Evolutionary conservation across 2,888 invertebrate genomes (phyloP), one percentile per base, ranked within the genome.

Genomic region (Ecliptopera silaceata): DNA sequence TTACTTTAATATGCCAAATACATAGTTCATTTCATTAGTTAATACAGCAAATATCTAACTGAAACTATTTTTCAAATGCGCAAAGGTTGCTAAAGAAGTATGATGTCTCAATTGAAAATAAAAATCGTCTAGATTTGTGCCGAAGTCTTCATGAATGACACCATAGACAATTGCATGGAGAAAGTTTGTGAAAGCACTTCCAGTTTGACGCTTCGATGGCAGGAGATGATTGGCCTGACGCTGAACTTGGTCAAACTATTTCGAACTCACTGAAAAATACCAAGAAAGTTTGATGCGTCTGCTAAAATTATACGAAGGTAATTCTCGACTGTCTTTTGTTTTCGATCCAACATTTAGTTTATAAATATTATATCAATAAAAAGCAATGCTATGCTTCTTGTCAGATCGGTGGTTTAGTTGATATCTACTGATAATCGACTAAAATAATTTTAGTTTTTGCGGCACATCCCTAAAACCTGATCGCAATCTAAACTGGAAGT

Each of bases 131-230:
- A 22, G 6, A 22, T 45, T 22, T 45, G 8, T 36, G 11, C 29
- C 39, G n/a, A 22, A 12, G 31, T 44, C 48, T 17, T 44, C 39
- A 49, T 52, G 43, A 56, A 56, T 46, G 45, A 55, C 52, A 53
- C 46, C 50, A 63, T 56, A 60, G 56, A 65, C 70, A 62, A 72
- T 73, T 73, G 75, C 59, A 48, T 57, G 54, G 74, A 70, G 78
- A 78, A 79, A 79, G 78, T 74, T 58, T 68, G 77, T 70, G 77
- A 75, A 78, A 78, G 77, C 67, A 61, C 61, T 53, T 50, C 18
- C 49, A 61, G 56, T 64, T 67, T 69, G 71, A 70, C 66, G 71
- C 67, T 69, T 65, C 67, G 70, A 63, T 63, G 65, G 63, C 61
- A 58, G 61, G 61, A 64, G 51, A 63, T 67, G 65, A 64, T 64